Conservation (phyloP, 2,888 invertebrate species). For the Tenthredo livida region DNA sequence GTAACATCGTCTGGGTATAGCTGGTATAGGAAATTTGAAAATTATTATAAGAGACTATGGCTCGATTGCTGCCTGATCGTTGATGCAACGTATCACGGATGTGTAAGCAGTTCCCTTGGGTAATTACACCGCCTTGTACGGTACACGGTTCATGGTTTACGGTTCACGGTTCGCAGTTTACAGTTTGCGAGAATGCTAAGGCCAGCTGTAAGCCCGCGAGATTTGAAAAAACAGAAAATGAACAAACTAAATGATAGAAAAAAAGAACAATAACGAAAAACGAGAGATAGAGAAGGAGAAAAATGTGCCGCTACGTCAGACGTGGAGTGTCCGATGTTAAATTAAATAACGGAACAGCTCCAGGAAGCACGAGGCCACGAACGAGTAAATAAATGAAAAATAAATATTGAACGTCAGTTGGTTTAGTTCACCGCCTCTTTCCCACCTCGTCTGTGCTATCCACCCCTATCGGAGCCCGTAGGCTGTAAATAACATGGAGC, state of each 20-base stretch:
- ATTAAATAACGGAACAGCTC: constrained; percentile 22
- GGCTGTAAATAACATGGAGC: constrained; percentile 54
- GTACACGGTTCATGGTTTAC: constrained; percentile 29
- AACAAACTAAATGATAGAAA: no score
- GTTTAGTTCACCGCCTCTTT: constrained; percentile 39
- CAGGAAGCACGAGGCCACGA: neutral
- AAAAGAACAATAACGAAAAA: neutral
- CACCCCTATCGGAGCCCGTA: constrained; percentile 51
- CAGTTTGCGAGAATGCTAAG: neutral
- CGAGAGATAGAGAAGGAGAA: neutral
- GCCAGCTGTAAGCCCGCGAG: neutral
- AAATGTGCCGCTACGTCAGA: neutral
- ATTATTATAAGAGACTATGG: constrained; percentile 45
- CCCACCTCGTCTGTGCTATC: constrained; percentile 26
- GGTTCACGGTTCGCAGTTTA: neutral
- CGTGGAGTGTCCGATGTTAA: neutral
- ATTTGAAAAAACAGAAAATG: neutral
- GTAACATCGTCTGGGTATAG: neutral
- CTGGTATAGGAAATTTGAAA: constrained; percentile 19
- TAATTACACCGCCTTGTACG: constrained; percentile 42
- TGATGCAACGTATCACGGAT: constrained; percentile 37
- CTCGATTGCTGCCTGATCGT: constrained; percentile 45
- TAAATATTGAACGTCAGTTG: constrained; percentile 55
- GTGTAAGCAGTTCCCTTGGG: constrained; percentile 40
- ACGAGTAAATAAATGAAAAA: constrained; percentile 54